Percentiles rank a stretch among this genome's conserved stretches.
These are phyloP conservation scores for Marisa cornuarietis DNA, from an alignment of 1,140 invertebrate genomes.

Conservation along the genomic window DNA sequence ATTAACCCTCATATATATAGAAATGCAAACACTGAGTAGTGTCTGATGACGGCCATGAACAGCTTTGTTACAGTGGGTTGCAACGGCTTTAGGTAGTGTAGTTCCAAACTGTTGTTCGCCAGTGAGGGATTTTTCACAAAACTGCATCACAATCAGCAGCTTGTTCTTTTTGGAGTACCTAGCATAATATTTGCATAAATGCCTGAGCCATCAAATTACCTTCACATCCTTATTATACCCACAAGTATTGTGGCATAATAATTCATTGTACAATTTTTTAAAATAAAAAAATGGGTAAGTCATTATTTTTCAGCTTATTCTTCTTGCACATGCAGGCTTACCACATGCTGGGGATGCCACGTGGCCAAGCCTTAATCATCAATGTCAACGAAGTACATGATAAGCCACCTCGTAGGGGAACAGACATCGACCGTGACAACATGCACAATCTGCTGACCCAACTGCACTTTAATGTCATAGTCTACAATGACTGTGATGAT, in stretches of 20 bases:
- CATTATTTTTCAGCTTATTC: neutral
- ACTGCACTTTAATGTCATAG: constrained; percentile 54
- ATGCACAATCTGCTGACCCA: constrained; percentile 54
- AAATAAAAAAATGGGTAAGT: neutral
- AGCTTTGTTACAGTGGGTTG: too few species aligned
- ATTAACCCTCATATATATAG: too few species aligned
- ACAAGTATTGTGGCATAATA: neutral
- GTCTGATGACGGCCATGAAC: too few species aligned
- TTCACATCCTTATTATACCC: neutral
- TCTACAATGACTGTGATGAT: constrained; percentile 52
- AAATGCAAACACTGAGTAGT: too few species aligned
- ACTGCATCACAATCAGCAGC: too few species aligned
- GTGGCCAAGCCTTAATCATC: constrained; percentile 56
- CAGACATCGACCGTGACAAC: constrained; percentile 58
- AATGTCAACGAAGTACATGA: constrained; percentile 58
- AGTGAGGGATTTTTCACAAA: too few species aligned
- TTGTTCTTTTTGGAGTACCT: neutral
- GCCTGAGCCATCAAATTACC: neutral
- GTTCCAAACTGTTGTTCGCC: too few species aligned
- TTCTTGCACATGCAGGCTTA: constrained; percentile 45
- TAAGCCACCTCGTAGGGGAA: constrained; percentile 50
- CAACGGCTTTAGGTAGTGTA: too few species aligned
- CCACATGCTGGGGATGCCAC: constrained; percentile 50
- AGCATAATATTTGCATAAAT: neutral
- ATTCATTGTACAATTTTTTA: neutral